phyloP scores from a whole-genome alignment of 92 coral and sea anemone genomes.

The Siderastrea radians region DNA sequence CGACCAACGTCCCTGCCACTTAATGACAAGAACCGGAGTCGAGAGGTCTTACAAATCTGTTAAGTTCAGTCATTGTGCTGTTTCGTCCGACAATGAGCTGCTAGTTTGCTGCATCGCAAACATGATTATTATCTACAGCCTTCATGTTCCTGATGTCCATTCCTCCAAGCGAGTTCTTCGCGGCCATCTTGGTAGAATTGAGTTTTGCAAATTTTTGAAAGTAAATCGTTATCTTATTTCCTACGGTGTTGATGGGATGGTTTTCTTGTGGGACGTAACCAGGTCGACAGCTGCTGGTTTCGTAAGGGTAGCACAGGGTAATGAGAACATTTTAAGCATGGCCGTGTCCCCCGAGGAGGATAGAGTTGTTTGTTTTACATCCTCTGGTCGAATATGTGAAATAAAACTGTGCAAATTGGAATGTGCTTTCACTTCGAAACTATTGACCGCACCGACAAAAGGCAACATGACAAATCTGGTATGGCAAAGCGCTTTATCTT shows the following conservation, averaged over 20 bases:
- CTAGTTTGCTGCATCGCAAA: constrained; percentile 10
- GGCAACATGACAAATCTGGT: not conserved
- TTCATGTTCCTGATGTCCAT: not conserved
- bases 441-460: not conserved
- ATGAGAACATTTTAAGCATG: constrained; percentile 14
- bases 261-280: constrained; percentile 45
- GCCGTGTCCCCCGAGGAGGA: not conserved
- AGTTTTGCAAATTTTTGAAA: constrained; percentile 51
- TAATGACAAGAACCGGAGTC: not conserved
- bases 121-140: not conserved
- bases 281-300: constrained; percentile 9
- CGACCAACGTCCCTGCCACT: not conserved
- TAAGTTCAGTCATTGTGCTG: constrained; percentile 7
- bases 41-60: not conserved
- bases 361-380: constrained; percentile 20
- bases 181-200: constrained; percentile 54
- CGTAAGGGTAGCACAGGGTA: not conserved
- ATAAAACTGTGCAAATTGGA: constrained; percentile 4
- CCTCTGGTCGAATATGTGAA: constrained; percentile 23
- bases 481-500: not conserved
- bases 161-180: constrained; percentile 7
- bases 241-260: constrained; percentile 25
- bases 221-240: constrained; percentile 60
- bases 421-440: not conserved
- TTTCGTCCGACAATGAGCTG: not conserved